These are phyloP conservation scores for Malacoctenus gilli DNA, from an alignment of 2,797 vertebrate species.

Conservation along the genomic window DNA sequence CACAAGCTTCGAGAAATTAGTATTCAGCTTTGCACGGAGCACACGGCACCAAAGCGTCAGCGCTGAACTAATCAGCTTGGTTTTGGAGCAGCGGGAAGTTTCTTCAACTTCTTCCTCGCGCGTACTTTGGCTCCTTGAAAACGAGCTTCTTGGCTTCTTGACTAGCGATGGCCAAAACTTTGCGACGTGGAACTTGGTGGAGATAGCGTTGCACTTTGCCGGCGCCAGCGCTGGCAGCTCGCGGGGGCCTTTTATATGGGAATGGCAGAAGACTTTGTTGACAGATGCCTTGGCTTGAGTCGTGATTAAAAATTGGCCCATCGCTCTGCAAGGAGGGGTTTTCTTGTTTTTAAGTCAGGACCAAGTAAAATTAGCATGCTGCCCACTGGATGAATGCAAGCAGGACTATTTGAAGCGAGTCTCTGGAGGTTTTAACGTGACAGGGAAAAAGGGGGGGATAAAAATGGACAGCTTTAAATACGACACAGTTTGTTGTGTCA, in stretches of 20 bases:
- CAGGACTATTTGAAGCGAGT: constrained; percentile 5
- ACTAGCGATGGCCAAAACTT: constrained; percentile 29
- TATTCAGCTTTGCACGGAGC: constrained; percentile 5
- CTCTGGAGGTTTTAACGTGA: background rate
- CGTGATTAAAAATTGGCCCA: constrained; percentile 25
- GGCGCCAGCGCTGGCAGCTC: constrained; percentile 27
- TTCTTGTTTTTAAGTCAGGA: constrained; percentile 16
- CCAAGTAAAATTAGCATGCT: constrained; percentile 12
- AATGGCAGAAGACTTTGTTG: constrained; percentile 28
- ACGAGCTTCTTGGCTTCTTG: too few species aligned
- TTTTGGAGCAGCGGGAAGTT: constrained; percentile 16
- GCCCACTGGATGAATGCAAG: constrained; percentile 16
- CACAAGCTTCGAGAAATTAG: constrained; percentile 1
- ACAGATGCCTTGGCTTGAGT: constrained; percentile 43
- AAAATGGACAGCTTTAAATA: too few species aligned
- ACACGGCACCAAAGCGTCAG: constrained; percentile 1
- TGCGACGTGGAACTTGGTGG: constrained; percentile 1
- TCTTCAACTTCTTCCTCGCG: constrained; percentile 6
- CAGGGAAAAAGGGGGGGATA: too few species aligned
- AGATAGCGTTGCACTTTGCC: constrained; percentile 29
- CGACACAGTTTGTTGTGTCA: constrained; percentile 22
- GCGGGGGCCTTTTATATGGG: constrained; percentile 26
- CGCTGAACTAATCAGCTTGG: constrained; percentile 16
- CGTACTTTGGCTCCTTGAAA: constrained; percentile 28
- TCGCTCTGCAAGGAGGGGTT: constrained; percentile 3